These are phyloP conservation scores for Smutsia temminckii DNA, from an alignment of 2,797 vertebrate genomes.

Conservation along the genomic window DNA sequence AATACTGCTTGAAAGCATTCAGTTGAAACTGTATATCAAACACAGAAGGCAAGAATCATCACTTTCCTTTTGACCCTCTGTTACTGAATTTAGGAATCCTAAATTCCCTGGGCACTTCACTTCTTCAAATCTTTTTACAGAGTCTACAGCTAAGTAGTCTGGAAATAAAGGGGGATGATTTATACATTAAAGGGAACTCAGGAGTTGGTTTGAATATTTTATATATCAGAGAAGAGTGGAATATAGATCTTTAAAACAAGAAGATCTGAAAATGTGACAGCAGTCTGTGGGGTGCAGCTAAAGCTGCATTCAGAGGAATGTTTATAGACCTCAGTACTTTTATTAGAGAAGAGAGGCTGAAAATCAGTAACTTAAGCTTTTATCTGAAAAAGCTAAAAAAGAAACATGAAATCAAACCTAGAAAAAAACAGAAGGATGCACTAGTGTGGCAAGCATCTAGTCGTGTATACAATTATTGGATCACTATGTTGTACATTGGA, in stretches of 20 bases:
- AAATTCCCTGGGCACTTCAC: neutral
- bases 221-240: neutral
- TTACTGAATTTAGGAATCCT: neutral
- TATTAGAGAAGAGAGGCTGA: neutral
- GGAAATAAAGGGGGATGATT: constrained; percentile 20
- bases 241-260: neutral
- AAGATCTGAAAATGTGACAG: neutral
- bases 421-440: neutral
- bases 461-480: too few relatives aligned
- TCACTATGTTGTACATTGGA: too few relatives aligned
- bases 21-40: constrained; percentile 24
- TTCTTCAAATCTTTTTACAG: neutral
- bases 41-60: neutral
- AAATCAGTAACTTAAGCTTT: neutral
- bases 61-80: neutral
- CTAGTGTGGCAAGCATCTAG: too few relatives aligned
- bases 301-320: neutral
- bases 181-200: neutral
- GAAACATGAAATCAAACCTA: neutral
- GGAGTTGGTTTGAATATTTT: constrained; percentile 31
- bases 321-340: neutral
- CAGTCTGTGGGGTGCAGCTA: neutral
- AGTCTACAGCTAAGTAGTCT: neutral
- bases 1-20: neutral
- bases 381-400: neutral